Evolutionary conservation across 1,140 invertebrate species (phyloP).

Genomic region (Oreohelix idahoensis): DNA sequence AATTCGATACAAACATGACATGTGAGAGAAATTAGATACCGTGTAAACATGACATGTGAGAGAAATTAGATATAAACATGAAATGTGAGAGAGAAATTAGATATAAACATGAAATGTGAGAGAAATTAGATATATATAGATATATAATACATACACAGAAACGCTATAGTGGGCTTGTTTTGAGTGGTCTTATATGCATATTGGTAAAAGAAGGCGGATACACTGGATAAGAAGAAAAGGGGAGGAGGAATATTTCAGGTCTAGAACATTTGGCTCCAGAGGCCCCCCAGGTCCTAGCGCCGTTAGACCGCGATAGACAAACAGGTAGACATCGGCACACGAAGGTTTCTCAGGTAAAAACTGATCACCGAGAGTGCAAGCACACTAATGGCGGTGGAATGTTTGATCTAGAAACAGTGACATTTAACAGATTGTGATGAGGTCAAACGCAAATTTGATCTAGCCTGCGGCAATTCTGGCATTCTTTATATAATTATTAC

Average conservation of each 20-base stretch:
- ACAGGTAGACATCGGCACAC: constrained; percentile 6
- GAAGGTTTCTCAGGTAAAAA: background rate
- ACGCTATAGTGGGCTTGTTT: background rate
- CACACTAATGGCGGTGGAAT: background rate
- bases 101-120: too few relatives aligned
- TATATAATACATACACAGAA: background rate
- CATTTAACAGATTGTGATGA: too few relatives aligned
- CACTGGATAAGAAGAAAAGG: background rate
- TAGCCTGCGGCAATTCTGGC: too few relatives aligned
- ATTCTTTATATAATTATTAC: too few relatives aligned
- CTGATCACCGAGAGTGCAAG: background rate
- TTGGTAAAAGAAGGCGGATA: background rate
- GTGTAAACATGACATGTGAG: too few relatives aligned
- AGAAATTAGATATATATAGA: too few relatives aligned
- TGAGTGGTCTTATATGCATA: background rate
- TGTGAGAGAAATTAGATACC: too few relatives aligned
- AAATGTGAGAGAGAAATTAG: too few relatives aligned
- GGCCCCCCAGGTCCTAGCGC: background rate
- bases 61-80: too few relatives aligned
- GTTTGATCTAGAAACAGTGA: background rate
- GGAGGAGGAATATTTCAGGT: background rate
- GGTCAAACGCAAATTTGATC: too few relatives aligned
- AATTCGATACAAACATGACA: too few relatives aligned
- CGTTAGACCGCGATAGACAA: background rate
- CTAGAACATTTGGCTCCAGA: constrained; percentile 12